These are phyloP conservation scores for Baccha elongata DNA, from an alignment of 2,888 invertebrate species.

Conservation along the genomic window DNA sequence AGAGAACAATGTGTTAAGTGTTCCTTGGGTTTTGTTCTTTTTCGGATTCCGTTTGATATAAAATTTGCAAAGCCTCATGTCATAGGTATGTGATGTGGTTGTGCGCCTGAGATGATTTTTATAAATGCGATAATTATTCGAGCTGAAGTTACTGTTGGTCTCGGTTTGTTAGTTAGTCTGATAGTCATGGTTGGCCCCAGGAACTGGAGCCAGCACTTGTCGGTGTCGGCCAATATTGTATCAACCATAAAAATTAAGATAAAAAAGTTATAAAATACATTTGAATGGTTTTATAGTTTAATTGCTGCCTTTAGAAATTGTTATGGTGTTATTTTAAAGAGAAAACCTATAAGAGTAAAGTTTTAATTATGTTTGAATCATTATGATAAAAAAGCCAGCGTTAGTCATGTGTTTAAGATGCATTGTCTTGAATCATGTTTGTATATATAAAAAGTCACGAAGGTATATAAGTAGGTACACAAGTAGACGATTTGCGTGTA, in stretches of 20 bases:
- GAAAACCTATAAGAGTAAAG: not conserved
- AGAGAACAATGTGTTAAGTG: slow-evolving; percentile 12
- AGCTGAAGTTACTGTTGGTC: slow-evolving; percentile 23
- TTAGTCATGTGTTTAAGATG: not conserved
- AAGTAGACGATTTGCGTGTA: no score
- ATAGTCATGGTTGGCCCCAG: not conserved
- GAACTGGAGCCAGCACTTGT: slow-evolving; percentile 15
- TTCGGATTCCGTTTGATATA: not conserved
- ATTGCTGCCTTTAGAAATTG: not conserved
- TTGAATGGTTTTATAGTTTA: not conserved
- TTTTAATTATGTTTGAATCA: not conserved
- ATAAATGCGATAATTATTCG: slow-evolving; percentile 46
- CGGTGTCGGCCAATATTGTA: slow-evolving; percentile 1
- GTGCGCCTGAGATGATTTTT: slow-evolving; percentile 42
- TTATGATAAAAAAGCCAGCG: not conserved
- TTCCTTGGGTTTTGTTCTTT: slow-evolving; percentile 4
- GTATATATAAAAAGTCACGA: not conserved
- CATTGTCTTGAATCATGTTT: not conserved
- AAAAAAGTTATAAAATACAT: not conserved
- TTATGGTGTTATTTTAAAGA: not conserved
- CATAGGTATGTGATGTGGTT: no score
- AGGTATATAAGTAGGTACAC: no score
- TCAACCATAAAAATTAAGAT: slow-evolving; percentile 7
- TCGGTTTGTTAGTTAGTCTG: not conserved
- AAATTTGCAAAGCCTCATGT: slow-evolving; percentile 11